Conservation (phyloP, 2,888 invertebrate genomes). For the Nomada ruficornis region DNA sequence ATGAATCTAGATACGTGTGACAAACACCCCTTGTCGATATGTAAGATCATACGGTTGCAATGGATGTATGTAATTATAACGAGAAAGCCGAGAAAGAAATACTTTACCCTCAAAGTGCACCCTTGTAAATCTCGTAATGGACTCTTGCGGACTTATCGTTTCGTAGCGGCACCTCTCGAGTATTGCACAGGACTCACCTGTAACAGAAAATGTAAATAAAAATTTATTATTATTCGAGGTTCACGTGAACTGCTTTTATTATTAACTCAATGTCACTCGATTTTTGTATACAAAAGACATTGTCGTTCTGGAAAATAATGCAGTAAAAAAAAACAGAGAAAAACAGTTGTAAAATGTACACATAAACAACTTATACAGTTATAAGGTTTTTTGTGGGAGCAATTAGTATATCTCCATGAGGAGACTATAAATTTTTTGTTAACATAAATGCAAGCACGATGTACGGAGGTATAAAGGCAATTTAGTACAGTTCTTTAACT, state of each 20-base stretch:
- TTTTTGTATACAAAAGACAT: too few species aligned
- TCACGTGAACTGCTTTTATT: not conserved
- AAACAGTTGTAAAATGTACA: too few species aligned
- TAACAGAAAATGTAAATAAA: constrained; percentile 42
- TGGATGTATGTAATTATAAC: constrained; percentile 2
- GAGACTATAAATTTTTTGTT: too few species aligned
- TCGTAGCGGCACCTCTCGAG: constrained; percentile 37
- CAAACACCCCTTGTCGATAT: not conserved
- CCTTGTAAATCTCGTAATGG: constrained; percentile 44
- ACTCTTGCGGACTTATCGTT: constrained; percentile 52
- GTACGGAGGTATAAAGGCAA: too few species aligned
- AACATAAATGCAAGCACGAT: too few species aligned
- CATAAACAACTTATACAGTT: too few species aligned
- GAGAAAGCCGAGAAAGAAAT: constrained; percentile 41
- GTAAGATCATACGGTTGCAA: not conserved
- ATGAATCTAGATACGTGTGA: too few species aligned
- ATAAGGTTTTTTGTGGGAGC: too few species aligned
- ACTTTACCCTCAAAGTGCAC: constrained; percentile 57
- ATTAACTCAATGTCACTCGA: not conserved
- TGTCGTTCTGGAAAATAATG: not conserved
- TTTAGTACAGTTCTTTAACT: too few species aligned
- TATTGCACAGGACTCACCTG: constrained; percentile 64
- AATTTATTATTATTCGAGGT: constrained; percentile 4
- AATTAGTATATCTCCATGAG: too few species aligned
- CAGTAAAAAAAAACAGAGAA: not conserved